Base-by-base conservation (phyloP, 1,140 invertebrate species). In the Heterodera carotae region DNA sequence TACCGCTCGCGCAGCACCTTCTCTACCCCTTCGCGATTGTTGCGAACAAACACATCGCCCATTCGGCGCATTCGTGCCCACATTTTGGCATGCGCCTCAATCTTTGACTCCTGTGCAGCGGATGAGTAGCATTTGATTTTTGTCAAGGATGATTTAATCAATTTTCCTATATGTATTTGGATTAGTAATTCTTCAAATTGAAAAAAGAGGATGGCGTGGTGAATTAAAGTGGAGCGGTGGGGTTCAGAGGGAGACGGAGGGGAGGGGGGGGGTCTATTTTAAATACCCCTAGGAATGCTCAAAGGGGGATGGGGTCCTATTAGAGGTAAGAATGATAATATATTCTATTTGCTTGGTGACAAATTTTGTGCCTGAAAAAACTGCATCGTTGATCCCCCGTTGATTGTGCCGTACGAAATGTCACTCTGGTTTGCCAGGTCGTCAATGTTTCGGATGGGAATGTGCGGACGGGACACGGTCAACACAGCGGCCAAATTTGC, bases 401-500 rank as follows among this genome's bases (percentile, higher is more conserved):
- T 92, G 1, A 97, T 89, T 0, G 95, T 97, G 0, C 96, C 96
- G 86, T 98, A 98, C 15, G 93, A 91, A 81, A 98, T 97, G 77
- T 93, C 93, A 3, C 92, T 94, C 90, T 98, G 95, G 75, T 94
- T 93, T 0, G 95, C 94, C 39, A 99, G 89, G 88, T 98, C 96
- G 25, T 95, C 93, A 0, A 94, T 94, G 85, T 92, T 96, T 89
- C 98, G 94, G 74, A 99, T 98, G 0, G 96, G 96, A 18, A 95
- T 91, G 96, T 97, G 70, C 94, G 90, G 89, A 96, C 95, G 10
- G 18, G 84, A 86, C 27, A 98, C 96, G 0, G 96, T 99, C 18
- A 98, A 90, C 88, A 99, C 98, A 2, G 96, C 96, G 4, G 96
- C 96, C 79, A 99, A 89, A 90, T 99, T 99, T 15, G 96, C 96